Base-by-base conservation (phyloP, 2,113 vertebrate genomes). In the Cnemophilus loriae region DNA sequence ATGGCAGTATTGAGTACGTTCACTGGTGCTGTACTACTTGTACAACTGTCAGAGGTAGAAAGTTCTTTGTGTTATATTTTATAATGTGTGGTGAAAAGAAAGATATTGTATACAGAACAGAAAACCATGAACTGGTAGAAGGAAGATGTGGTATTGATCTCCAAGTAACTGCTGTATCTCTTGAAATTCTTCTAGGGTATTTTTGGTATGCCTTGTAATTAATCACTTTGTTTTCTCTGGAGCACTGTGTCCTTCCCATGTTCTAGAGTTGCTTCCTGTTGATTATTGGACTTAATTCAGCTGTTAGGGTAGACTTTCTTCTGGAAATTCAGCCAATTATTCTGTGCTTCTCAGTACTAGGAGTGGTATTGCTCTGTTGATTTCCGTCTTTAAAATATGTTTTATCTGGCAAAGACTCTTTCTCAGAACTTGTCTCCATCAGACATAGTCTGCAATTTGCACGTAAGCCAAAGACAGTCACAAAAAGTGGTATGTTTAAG, bases 381-480 rank as follows among this genome's bases (percentile, higher is more conserved):
- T 95, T 83, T 78, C 73, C 30, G 9, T 70, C 71, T 86, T 80
- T 77, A 88, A 83, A 75, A 28, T 70, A 60, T 91, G 60, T 96
- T 96, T 92, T 84, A 26, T 84, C 73, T 96, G 93, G 93, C 94
- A 89, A 55, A 74, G 68, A 69, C 30, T 85, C 49, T 93, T 91
- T 79, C 44, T 75, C 39, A 80, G 78, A 93, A 82, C 26, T 82
- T 76, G 46, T 7, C 37, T 84, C 26, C 28, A 16, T 67, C 27
- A 53, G 18, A 33, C 6, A 0, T 57, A 50, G 39, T 65, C 59
- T 78, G 27, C 28, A 55, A 47, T 33, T 82, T 93, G 81, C 47
- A 46, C 0, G 0, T 59, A 30, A 93, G 64, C 73, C 81, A 84
- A 75, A 78, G 37, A 15, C 46, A 84, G 16, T 41, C 41, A 46